phyloP scores from a whole-genome alignment of 2,888 invertebrate genomes.

The Pachymerium ferrugineum region DNA sequence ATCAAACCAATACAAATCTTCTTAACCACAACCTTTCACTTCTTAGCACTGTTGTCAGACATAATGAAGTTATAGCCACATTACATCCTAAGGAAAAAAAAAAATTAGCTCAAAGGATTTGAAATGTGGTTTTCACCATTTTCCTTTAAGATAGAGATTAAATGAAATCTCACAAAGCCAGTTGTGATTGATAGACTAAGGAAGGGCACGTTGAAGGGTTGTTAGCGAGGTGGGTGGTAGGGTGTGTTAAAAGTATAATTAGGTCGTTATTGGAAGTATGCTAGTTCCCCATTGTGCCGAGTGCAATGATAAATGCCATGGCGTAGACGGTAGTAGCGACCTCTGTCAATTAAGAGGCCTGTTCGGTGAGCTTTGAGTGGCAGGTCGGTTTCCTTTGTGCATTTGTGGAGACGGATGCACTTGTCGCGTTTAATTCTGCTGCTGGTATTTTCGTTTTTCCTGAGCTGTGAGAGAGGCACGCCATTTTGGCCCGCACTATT shows the following conservation, averaged over 20 bases:
- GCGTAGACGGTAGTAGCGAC: not conserved
- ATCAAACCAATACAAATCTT: too few species aligned
- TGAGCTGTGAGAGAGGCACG: not conserved
- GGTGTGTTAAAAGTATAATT: not conserved
- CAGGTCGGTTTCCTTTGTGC: constrained; percentile 7
- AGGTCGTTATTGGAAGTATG: not conserved
- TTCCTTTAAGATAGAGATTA: too few species aligned
- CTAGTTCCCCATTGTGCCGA: not conserved
- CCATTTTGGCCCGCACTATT: constrained; percentile 5
- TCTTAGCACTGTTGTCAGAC: too few species aligned
- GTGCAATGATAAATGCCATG: not conserved
- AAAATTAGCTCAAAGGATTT: too few species aligned
- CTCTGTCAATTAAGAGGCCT: not conserved
- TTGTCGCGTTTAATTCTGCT: not conserved
- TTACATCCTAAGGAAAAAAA: too few species aligned
- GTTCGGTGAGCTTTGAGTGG: constrained; percentile 8
- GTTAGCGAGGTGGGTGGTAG: not conserved
- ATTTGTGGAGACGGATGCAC: not conserved
- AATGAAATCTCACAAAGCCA: too few species aligned
- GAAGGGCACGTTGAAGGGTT: not conserved
- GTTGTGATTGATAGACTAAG: not conserved
- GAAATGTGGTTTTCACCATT: too few species aligned
- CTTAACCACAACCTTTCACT: too few species aligned
- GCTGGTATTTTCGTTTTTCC: not conserved
- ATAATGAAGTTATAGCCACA: too few species aligned